Conservation (phyloP, 2,113 vertebrate genomes). For the Thymallus thymallus region DNA sequence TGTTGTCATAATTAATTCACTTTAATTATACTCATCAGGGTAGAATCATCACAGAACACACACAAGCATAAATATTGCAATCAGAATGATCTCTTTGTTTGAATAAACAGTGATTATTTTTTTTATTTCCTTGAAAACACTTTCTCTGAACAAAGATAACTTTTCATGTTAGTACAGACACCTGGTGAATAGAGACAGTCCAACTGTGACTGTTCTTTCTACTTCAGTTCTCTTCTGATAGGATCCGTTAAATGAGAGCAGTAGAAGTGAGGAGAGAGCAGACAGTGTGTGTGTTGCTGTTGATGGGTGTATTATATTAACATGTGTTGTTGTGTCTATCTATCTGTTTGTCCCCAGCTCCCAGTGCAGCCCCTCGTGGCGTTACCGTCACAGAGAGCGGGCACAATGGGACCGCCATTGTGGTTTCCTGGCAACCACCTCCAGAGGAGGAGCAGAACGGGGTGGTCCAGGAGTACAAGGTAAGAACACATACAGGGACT, state of each 20-base stretch:
- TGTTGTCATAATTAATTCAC: slow-evolving; percentile 38
- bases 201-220: too few relatives aligned
- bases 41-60: slow-evolving; percentile 3
- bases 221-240: too few relatives aligned
- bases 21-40: too few relatives aligned
- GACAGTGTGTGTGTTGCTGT: background rate
- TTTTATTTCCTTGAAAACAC: slow-evolving; percentile 18
- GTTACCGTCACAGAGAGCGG: slow-evolving; percentile 90
- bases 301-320: background rate
- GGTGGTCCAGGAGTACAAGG: slow-evolving; percentile 96
- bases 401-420: slow-evolving; percentile 88
- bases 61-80: background rate
- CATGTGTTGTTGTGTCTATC: slow-evolving; percentile 15
- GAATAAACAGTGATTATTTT: slow-evolving; percentile 32
- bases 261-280: slow-evolving; percentile 17
- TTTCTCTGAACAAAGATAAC: slow-evolving; percentile 1
- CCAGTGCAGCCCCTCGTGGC: slow-evolving; percentile 90
- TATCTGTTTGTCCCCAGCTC: slow-evolving; percentile 75
- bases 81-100: slow-evolving; percentile 29
- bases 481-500: slow-evolving; percentile 55
- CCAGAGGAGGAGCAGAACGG: slow-evolving; percentile 93
- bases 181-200: too few relatives aligned
- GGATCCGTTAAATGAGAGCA: too few relatives aligned
- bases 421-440: slow-evolving; percentile 95
- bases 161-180: slow-evolving; percentile 14